Base-by-base conservation (phyloP, 2,888 invertebrate genomes). In the Agrochola lychnidis region DNA sequence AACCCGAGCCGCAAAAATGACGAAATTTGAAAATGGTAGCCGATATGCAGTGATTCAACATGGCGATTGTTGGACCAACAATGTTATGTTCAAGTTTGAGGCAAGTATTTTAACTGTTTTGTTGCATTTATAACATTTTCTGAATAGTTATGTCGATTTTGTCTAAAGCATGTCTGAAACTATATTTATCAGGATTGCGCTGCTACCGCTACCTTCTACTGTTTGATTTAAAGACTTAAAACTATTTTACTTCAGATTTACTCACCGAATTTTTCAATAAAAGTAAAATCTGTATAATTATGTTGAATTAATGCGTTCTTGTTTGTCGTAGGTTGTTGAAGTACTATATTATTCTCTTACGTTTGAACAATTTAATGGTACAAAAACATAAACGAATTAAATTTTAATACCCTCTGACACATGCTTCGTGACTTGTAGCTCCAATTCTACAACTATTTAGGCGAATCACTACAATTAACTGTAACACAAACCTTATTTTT, bases 41-140 rank as follows among this genome's bases (percentile, higher is more conserved):
- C 92, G 90, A 73, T 86, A 91, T 73, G 81, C 89, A 9, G 84
- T 93, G 5, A 90, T 94, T 42, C 87, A 87, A 68, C 94, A 94
- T 74, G 94, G 94, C 14, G 94, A 94, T 77, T 87, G 89, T 30
- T 94, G 94, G 94, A 92, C 90, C 2, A 94, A 93, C 63, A 94
- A 94, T 78, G 78, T 94, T 30, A 86, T 94, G 87, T 93, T 92
- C 64, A 90, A 76, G 76, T 81, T 89, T 63, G 76, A 90, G 86
- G 93, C 88, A 87, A 84, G 89, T 83, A 48, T 59, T n/a, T 72
- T 16, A 14, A 30, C n/a, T 66, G 0, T 40, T 30, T 12, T 40
- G 19, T 30, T 42, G 1, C 0, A n/a, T 62, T 30, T 4, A 70
- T 4, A 30, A 5, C 1, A 45, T 45, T 40, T 5, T 42, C 9